These are phyloP conservation scores for Bubo scandiacus DNA, from an alignment of 2,113 vertebrate species.

Conservation along the genomic window DNA sequence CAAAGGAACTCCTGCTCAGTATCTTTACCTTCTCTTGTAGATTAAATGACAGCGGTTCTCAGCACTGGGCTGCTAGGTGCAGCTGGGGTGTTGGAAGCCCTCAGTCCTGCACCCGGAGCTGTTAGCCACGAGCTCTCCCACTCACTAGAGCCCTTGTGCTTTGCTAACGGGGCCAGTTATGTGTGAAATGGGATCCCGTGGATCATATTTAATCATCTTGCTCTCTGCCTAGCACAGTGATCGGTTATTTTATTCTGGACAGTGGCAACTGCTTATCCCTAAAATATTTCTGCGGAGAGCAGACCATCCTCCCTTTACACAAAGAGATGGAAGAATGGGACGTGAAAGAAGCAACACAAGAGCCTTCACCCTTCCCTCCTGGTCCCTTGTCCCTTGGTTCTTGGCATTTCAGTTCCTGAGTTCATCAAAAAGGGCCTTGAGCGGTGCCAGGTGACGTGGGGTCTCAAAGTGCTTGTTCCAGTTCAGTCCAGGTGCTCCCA, in stretches of 20 bases:
- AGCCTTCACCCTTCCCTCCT: neutral
- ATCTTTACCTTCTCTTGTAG: neutral
- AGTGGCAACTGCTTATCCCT: neutral
- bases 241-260: neutral
- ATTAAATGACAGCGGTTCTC: neutral
- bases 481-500: neutral
- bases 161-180: neutral
- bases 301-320: neutral
- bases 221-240: neutral
- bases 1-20: neutral
- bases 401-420: neutral
- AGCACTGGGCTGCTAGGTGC: neutral
- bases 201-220: neutral
- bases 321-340: neutral
- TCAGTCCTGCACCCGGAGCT: rapidly evolving
- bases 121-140: neutral
- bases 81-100: neutral
- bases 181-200: neutral
- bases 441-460: neutral
- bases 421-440: neutral
- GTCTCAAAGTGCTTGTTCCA: neutral
- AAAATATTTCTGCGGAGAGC: neutral
- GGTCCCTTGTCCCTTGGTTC: neutral
- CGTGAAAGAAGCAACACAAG: neutral
- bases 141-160: neutral